Evolutionary conservation across 2,797 vertebrate genomes (phyloP), one percentile per base, ranked within the genome.

Genomic region (Alfaro cultratus): DNA sequence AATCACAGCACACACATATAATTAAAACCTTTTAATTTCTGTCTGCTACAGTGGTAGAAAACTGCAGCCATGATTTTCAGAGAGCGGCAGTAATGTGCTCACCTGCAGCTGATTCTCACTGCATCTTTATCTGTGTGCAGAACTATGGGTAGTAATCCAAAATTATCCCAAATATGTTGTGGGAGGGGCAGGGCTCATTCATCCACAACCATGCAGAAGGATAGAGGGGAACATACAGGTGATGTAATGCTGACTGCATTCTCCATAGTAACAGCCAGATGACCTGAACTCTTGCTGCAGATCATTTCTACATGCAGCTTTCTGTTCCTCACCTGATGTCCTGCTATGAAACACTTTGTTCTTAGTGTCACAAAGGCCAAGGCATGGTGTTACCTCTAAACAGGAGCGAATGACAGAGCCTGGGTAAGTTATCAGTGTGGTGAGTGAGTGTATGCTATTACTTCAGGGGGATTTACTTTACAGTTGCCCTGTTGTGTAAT

Each of bases 41-140:
- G 46, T 53, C 73, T 53, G 73, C 49, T 74, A 74, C 47, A 51
- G 46, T 36, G 29, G 39, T 73, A 74, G 26, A 34, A 51, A 74
- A 26, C 51, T 74, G 73, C 31, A 74, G 73, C 47, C 11, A 74
- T 53, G 73, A 34, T 53, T 53, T 36, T 36, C 8, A 45, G 36
- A 10, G 2, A 47, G 13, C 70, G 36, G 60, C 2, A 36, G 29
- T 34, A 34, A 62, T 36, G 60, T 62, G 60, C 31, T 62, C 60
- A 12, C 29, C 60, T 62, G 31, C 60, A 18, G 60, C 15, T 18
- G 13, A 18, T 62, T 62, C 34, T 34, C 60, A 62, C 60, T 34
- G 55, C n/a, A 31, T 31, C 26, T 60, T 31, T 15, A 60, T 60
- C n/a, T 57, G 55, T 60, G 57, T 31, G 57, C 55, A 57, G 26